Base-by-base conservation (phyloP, 2,113 vertebrate genomes). In the Macquaria australasica region DNA sequence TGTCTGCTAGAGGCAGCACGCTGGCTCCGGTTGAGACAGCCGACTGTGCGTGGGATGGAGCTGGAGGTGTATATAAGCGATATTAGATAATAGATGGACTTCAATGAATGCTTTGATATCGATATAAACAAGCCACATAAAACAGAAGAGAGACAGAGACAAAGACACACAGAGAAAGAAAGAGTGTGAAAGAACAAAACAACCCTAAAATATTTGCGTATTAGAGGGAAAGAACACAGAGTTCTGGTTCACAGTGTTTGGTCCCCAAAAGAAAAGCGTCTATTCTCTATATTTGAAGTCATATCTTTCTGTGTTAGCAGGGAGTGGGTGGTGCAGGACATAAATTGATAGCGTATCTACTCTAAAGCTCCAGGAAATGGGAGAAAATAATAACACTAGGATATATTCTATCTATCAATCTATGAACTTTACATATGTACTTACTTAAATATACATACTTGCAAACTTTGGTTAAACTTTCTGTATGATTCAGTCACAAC, bases 51-150 rank as follows among this genome's bases (percentile, higher is more conserved):
- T 90, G 89, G 92, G 91, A 84, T 45, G 79, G 48, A 78, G 68
- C 78, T 86, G 87, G 89, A 91, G 88, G 87, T 92, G 88, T 79
- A 56, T 74, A 73, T 73, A 81, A 82, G 86, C 48, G 55, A 83
- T 83, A 83, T 87, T 73, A 76, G 77, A 79, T 83, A 83, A 87
- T 91, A 84, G 75, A 86, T 73, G 50, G 88, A 80, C 88, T 85
- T 91, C 84, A 89, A 76, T 86, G 68, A 81, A 89, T 70, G 84
- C 88, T 91, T 91, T 93, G 77, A 94, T 88, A 79, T 84, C 14
- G 48, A 86, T 83, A 84, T 58, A 84, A 91, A 91, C 69, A 82
- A 89, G 87, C 15, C 41, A 73, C 85, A 88, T 79, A 56, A 82
- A 87, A 82, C 43, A 60, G 73, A 67, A 68, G 48, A 31, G 18